Evolutionary conservation across 1,140 invertebrate species (phyloP).

Genomic region (Drosophila bipectinata): DNA sequence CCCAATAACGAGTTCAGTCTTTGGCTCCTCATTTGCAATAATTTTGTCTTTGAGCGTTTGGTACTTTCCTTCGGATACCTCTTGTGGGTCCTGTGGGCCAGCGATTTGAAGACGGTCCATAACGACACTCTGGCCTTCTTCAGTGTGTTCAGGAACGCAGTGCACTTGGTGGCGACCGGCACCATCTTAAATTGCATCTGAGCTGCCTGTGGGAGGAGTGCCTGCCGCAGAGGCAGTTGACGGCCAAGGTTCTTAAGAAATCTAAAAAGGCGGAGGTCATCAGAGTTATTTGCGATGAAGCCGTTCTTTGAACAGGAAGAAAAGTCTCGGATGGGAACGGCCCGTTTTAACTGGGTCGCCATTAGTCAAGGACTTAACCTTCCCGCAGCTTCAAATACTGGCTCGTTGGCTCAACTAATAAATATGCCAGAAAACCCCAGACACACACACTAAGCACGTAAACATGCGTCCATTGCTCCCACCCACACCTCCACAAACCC

Average conservation of each 20-base stretch:
- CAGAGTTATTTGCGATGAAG: slow-evolving; percentile 11
- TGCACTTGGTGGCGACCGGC: slow-evolving; percentile 17
- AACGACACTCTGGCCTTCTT: background rate
- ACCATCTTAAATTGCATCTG: slow-evolving; percentile 8
- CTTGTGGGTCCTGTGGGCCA: slow-evolving; percentile 24
- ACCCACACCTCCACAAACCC: slow-evolving; percentile 4
- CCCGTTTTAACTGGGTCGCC: slow-evolving; percentile 44
- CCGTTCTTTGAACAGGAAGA: background rate
- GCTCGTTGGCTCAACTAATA: slow-evolving; percentile 72
- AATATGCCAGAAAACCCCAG: slow-evolving; percentile 70
- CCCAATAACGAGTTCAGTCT: background rate
- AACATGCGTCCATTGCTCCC: slow-evolving; percentile 10
- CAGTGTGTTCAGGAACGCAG: background rate
- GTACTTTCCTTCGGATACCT: background rate
- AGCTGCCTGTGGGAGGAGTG: background rate
- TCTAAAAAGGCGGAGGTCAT: background rate
- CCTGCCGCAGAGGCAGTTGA: too few relatives aligned
- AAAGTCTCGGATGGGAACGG: background rate
- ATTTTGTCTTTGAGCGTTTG: slow-evolving; percentile 16
- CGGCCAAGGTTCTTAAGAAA: background rate
- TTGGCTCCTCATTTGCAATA: slow-evolving; percentile 26
- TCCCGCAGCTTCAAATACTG: slow-evolving; percentile 61
- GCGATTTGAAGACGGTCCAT: background rate
- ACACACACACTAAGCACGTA: slow-evolving; percentile 34
- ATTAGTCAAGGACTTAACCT: slow-evolving; percentile 65